These are phyloP conservation scores for Trachymyrmex septentrionalis DNA, from an alignment of 1,140 invertebrate species.

Conservation along the genomic window DNA sequence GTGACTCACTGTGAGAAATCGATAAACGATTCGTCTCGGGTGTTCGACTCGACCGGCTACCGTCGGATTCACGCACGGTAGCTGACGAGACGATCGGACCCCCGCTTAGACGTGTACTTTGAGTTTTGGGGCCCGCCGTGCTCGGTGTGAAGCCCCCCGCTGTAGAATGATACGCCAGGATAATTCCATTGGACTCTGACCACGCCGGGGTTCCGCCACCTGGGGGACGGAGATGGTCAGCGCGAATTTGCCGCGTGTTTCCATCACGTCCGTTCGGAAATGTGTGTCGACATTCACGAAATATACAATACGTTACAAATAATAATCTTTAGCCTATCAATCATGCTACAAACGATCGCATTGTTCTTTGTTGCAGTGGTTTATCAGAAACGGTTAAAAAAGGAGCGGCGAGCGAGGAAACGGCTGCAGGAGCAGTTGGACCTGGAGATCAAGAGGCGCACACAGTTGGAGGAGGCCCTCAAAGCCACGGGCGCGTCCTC, in stretches of 20 bases:
- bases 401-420: slow-evolving; percentile 93
- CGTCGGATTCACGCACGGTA: slow-evolving; percentile 75
- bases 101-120: slow-evolving; percentile 75
- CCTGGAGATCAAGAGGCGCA: slow-evolving; percentile 91
- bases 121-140: slow-evolving; percentile 70
- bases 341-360: not conserved
- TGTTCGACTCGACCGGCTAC: slow-evolving; percentile 60
- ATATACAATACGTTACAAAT: not conserved
- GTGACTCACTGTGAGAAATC: slow-evolving; percentile 59
- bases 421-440: slow-evolving; percentile 95
- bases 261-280: slow-evolving; percentile 6
- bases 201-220: slow-evolving; percentile 81
- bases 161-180: slow-evolving; percentile 78
- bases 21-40: slow-evolving; percentile 62
- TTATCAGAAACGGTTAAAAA: slow-evolving; percentile 95
- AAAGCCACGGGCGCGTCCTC: slow-evolving; percentile 91
- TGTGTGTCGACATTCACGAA: not conserved
- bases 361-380: slow-evolving; percentile 89
- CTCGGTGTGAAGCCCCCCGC: slow-evolving; percentile 79
- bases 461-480: slow-evolving; percentile 92
- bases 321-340: not conserved
- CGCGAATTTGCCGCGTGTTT: slow-evolving; percentile 56
- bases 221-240: slow-evolving; percentile 62
- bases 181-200: slow-evolving; percentile 77
- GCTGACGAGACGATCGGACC: slow-evolving; percentile 77